Evolutionary conservation across 2,888 invertebrate genomes (phyloP), one percentile per base, ranked within the genome.

Genomic region (Lepidocyrtinus sp.): DNA sequence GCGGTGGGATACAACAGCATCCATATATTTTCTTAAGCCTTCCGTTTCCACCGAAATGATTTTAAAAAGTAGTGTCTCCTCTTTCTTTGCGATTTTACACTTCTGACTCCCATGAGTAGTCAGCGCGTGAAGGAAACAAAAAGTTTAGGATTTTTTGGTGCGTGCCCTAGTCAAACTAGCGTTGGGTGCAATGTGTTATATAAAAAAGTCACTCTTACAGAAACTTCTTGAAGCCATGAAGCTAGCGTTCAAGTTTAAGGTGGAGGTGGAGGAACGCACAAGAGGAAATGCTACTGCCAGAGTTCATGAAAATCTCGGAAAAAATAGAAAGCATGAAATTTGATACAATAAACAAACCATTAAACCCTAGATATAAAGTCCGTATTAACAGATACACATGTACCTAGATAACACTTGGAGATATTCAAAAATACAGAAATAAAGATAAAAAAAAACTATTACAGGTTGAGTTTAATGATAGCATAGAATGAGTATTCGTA

Each of bases 291-390:
- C 17, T 55, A 17, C 65, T 19, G 22, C 27, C 36, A 59, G 71
- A 71, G 77, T 71, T 77, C 77, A 76, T 55, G 70, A 21, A 45
- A 45, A 19, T 5, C 46, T 9, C 5, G 17, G 69, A 55, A 17
- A 67, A 67, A 26, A 64, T 55, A 17, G 26, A 76, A 70, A 63
- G 62, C 17, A n/a, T 70, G 76, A 69, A 70, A 77, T 67, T 36
- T 59, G 65, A 77, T 71, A 65, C 71, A 67, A 71, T 67, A 77
- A 77, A 77, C 77, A 77, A 77, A 71, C 71, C 71, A 55, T 77
- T 63, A 27, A 64, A 46, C 64, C n/a, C 26, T 19, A 64, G 19
- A 19, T 21, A 50, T 17, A 22, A 63, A 7, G 24, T 25, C 26
- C 12, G 5, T 36, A n/a, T n/a, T n/a, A n/a, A n/a, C n/a, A n/a